Conservation (phyloP, 1,140 invertebrate genomes). For the Solenopsis invicta region DNA sequence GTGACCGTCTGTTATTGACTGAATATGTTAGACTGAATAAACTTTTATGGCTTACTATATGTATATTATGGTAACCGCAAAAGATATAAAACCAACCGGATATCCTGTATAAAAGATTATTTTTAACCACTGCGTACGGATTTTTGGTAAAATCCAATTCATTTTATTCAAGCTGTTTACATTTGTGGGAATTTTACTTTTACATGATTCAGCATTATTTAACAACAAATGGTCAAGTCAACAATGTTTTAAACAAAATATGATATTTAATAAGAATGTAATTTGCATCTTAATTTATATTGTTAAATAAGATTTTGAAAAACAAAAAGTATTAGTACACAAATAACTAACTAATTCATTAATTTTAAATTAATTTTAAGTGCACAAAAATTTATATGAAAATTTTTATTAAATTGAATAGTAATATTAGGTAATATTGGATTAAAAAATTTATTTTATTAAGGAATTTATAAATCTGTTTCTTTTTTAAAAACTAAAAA, state of each 20-base stretch:
- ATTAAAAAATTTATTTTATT: neutral
- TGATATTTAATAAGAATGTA: neutral
- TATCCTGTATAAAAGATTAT: slow-evolving; percentile 29
- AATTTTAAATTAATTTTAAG: neutral
- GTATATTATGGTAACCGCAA: neutral
- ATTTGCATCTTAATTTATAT: neutral
- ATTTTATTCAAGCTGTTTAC: neutral
- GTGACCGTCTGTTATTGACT: neutral
- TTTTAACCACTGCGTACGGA: neutral
- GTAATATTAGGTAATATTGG: neutral
- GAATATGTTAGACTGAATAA: neutral
- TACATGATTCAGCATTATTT: neutral
- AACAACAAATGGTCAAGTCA: neutral
- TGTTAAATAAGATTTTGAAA: neutral
- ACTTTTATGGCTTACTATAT: slow-evolving; percentile 18
- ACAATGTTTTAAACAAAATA: neutral
- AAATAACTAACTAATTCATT: slow-evolving; percentile 2
- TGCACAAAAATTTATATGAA: no score
- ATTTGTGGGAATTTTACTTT: neutral
- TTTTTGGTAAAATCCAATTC: neutral
- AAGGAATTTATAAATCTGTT: neutral
- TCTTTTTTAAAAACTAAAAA: neutral
- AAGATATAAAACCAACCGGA: slow-evolving; percentile 57
- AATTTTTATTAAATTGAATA: no score
- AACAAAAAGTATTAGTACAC: neutral